Conservation (phyloP, 2,888 invertebrate species). For the Odontomyia ornata region DNA sequence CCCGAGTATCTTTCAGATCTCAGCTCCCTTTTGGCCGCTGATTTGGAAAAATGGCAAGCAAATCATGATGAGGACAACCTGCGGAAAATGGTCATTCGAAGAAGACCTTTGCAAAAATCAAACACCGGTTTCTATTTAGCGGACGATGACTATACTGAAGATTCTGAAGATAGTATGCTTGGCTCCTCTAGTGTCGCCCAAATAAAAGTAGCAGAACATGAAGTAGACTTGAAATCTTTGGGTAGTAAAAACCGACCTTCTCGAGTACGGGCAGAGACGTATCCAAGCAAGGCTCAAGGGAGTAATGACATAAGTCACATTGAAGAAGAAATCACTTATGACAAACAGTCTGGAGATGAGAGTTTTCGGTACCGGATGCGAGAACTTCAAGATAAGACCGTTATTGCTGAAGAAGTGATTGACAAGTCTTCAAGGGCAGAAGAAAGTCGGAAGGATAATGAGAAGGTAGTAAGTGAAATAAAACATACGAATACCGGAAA, state of each 20-base stretch:
- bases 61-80: conserved; percentile 4
- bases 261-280: neutral
- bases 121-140: neutral
- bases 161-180: neutral
- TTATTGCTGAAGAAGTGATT: neutral
- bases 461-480: neutral
- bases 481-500: too few species aligned
- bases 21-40: conserved; percentile 55
- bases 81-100: conserved; percentile 31
- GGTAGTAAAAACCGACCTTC: conserved; percentile 3
- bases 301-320: neutral
- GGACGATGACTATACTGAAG: neutral
- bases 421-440: neutral
- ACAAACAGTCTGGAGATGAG: neutral
- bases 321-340: conserved; percentile 24
- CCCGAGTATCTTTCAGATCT: conserved; percentile 53
- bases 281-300: too few species aligned
- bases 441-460: neutral
- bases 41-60: conserved; percentile 52
- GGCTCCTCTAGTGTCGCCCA: neutral
- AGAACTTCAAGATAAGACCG: neutral
- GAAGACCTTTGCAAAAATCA: conserved; percentile 2
- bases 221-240: neutral
- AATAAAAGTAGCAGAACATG: neutral
- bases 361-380: neutral